Percentiles rank a stretch among this genome's conserved stretches.
phyloP scores from a whole-genome alignment of 2,113 vertebrate genomes.

The Corythornis madagascariensis region DNA sequence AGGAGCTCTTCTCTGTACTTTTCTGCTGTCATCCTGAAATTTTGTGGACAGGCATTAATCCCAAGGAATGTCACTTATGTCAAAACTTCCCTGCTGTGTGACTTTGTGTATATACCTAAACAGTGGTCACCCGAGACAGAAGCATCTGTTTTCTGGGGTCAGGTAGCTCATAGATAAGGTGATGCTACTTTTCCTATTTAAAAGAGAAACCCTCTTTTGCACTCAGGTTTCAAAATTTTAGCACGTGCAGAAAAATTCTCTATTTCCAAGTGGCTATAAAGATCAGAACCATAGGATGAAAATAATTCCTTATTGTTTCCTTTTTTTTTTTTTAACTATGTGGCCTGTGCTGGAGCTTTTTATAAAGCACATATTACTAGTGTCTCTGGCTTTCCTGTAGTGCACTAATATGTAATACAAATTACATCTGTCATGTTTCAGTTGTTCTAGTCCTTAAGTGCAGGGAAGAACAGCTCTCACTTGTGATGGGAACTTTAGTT shows the following conservation, averaged over 20 bases:
- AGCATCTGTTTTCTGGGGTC: not conserved
- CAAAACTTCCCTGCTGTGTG: not conserved
- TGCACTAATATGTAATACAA: not conserved
- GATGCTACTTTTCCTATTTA: not conserved
- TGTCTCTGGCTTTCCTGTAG: slow-evolving; percentile 12
- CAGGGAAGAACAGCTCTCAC: not conserved
- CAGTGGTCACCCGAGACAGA: not conserved
- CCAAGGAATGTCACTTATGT: not conserved
- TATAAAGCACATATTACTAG: not conserved
- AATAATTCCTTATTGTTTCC: not conserved
- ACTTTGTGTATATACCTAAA: not conserved
- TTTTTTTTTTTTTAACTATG: not conserved
- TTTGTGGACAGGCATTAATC: not conserved
- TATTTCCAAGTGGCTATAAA: not conserved
- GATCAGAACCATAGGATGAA: not conserved
- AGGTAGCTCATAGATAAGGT: not conserved
- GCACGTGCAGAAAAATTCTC: not conserved
- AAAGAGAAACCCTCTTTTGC: not conserved
- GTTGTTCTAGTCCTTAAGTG: slow-evolving; percentile 30
- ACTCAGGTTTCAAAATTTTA: not conserved
- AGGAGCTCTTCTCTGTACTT: not conserved
- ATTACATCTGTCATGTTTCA: slow-evolving; percentile 30
- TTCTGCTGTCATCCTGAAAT: not conserved
- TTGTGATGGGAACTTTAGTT: not conserved
- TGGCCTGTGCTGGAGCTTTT: not conserved